Evolutionary conservation across 2,888 invertebrate species (phyloP).

Genomic region (Chrysolina haemoptera): DNA sequence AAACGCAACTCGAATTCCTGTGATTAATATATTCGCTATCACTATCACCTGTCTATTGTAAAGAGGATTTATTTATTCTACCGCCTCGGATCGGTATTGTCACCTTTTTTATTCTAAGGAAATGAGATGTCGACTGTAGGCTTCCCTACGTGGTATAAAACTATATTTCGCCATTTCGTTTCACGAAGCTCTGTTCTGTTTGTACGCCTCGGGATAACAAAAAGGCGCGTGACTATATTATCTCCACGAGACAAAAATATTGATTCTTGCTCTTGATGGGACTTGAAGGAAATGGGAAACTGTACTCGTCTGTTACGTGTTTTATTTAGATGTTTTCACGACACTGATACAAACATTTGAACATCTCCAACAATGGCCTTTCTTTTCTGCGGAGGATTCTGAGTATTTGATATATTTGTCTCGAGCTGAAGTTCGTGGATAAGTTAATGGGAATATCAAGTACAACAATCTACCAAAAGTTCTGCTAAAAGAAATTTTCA

Average conservation of each 20-base stretch:
- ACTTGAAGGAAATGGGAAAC: conserved; percentile 21
- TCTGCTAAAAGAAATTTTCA: no score
- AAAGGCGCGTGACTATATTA: conserved; percentile 29
- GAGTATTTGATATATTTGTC: no score
- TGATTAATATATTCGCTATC: not conserved
- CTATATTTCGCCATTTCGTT: conserved; percentile 47
- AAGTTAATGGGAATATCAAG: no score
- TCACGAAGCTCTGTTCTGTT: conserved; percentile 39
- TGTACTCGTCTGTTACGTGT: not conserved
- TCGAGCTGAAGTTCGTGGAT: no score
- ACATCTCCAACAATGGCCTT: no score
- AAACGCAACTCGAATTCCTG: no score
- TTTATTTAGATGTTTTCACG: not conserved
- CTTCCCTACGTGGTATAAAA: conserved; percentile 46
- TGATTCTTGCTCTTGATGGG: conserved; percentile 43
- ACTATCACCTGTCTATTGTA: not conserved
- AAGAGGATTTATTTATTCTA: not conserved
- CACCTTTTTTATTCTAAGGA: conserved; percentile 37
- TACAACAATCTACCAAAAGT: no score
- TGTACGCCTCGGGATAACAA: conserved; percentile 39
- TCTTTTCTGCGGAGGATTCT: no score
- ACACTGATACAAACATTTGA: not conserved
- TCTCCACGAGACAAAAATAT: conserved; percentile 46
- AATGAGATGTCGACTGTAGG: conserved; percentile 35
- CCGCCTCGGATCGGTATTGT: conserved; percentile 10